Evolutionary conservation across 2,113 vertebrate genomes (phyloP), one percentile per base, ranked within the genome.

Genomic region (Chlorodrepanis virens): DNA sequence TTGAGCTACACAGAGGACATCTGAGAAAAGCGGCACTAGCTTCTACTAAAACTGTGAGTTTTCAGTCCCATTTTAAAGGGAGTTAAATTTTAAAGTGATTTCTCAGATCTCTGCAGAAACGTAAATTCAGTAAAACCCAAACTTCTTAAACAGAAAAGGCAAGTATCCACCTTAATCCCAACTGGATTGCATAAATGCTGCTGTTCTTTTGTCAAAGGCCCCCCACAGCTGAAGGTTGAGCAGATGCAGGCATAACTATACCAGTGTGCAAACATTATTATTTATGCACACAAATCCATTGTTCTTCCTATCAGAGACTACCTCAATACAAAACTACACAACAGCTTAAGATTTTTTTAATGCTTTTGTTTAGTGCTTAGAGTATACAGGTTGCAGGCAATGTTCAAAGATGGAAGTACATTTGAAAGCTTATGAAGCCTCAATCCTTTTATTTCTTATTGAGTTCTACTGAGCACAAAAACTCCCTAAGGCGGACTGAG

Each of bases 101-200:
- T 79, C 54, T 81, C n/a, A 63, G 31, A 70, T 75, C 25, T 87
- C 40, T n/a, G 37, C 11, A 82, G 78, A 91, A 90, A 88, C 39
- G 0, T 5, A 17, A 64, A 35, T 35, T 80, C 24, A 57, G 10
- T n/a, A 61, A 74, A 91, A 77, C 50, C 39, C 59, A 31, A 19
- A 49, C 19, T 28, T 65, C 23, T 39, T 54, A 29, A 65, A 69
- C 0, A 83, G 24, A 44, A 63, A 28, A 42, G 24, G 33, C 8
- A 59, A 47, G 4, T 29, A 64, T 15, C 11, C 44, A 49, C 50
- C 22, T 53, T 37, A 76, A 68, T 47, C 42, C 40, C 57, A 53
- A 52, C 5, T 5, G 3, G 60, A 56, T 0, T 27, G 37, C 16
- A 17, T 9, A 35, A 50, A 8, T 3, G 3, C 23, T 22, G 33